Percentiles rank a stretch among this genome's conserved stretches.
Conservation (phyloP, 2,797 vertebrate genomes). For the Coreius guichenoti region DNA sequence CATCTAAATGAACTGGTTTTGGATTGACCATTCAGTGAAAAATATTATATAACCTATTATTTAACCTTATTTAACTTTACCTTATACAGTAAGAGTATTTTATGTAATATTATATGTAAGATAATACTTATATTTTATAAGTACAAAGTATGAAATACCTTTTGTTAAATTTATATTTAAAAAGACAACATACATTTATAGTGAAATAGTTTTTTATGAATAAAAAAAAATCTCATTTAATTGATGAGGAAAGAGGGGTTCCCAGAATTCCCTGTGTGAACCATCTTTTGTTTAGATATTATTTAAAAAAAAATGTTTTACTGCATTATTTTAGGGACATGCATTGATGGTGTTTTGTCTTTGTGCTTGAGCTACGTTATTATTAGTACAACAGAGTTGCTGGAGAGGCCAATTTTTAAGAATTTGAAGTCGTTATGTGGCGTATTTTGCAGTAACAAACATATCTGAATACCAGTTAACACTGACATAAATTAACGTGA, state of each 20-base stretch:
- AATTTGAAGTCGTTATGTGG: background rate
- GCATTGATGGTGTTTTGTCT: background rate
- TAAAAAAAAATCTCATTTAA: background rate
- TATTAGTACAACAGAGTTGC: background rate
- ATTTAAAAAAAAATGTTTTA: background rate
- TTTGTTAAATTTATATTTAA: background rate
- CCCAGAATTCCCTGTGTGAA: background rate
- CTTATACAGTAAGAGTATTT: background rate
- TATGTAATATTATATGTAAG: background rate
- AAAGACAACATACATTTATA: background rate
- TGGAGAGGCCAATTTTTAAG: background rate
- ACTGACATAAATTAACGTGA: background rate
- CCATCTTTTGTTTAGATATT: background rate
- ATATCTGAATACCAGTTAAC: background rate
- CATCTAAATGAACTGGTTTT: background rate
- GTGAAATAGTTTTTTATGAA: background rate
- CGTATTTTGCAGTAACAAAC: background rate
- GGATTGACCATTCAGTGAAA: background rate
- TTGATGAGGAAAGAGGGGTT: background rate
- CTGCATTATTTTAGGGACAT: background rate
- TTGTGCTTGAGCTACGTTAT: background rate
- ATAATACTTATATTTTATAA: background rate
- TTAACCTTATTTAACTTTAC: background rate
- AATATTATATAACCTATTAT: background rate
- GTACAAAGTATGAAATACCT: background rate